Percentiles rank a stretch among this genome's conserved stretches.
phyloP scores from a whole-genome alignment of 2,888 invertebrate species.

The Tetanocera ferruginea region DNA sequence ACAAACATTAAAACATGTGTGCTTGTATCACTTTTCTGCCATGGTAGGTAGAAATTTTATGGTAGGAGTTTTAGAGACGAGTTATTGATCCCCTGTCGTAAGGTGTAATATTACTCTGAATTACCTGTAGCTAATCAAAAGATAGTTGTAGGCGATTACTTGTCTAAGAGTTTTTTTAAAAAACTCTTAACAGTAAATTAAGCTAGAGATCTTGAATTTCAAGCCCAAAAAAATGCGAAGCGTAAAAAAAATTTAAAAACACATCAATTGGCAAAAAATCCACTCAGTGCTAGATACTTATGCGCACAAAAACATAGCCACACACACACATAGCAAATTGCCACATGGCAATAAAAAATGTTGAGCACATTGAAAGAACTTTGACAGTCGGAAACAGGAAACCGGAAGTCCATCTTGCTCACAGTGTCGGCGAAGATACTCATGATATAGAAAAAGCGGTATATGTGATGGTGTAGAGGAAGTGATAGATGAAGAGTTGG shows the following conservation, averaged over 20 bases:
- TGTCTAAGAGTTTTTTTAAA: conserved; percentile 3
- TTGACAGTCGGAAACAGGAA: conserved; percentile 69
- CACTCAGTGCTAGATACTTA: neutral
- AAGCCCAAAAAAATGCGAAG: neutral
- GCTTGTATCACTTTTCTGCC: no score
- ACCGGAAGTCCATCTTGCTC: conserved; percentile 71
- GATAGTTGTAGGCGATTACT: no score
- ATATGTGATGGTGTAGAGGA: conserved; percentile 50
- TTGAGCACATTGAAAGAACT: conserved; percentile 47
- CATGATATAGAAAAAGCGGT: conserved; percentile 55
- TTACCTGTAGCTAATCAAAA: no score
- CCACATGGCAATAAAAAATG: conserved; percentile 36
- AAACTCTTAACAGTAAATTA: neutral
- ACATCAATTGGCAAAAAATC: conserved; percentile 22
- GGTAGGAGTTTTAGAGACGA: no score
- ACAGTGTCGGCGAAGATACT: conserved; percentile 57
- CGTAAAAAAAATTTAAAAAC: neutral
- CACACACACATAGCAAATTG: conserved; percentile 19
- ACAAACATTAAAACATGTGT: neutral
- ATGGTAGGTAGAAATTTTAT: no score
- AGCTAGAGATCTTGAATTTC: conserved; percentile 4
- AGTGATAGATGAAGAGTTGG: conserved; percentile 9
- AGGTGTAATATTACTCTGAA: no score
- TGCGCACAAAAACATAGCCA: conserved; percentile 19
- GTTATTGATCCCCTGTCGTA: no score